Conservation (phyloP, 2,113 vertebrate species). For the Lycaon pictus region DNA sequence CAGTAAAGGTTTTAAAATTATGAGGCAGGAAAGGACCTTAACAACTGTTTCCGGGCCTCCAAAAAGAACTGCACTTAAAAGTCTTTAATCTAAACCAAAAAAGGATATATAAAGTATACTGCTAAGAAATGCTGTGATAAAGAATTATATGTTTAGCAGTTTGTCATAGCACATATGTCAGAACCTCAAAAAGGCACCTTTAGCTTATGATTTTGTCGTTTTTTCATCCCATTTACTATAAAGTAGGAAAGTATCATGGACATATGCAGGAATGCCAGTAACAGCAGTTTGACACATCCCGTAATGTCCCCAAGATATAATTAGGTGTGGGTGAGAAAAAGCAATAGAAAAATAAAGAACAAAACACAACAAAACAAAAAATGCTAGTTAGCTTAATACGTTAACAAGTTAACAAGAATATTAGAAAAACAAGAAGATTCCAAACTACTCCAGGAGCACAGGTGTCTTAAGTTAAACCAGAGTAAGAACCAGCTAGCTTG, state of each 20-base stretch:
- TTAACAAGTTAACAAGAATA: not conserved
- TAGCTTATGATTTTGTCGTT: not conserved
- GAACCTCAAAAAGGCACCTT: not conserved
- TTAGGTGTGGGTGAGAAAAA: not conserved
- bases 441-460: not conserved
- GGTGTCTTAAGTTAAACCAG: constrained; percentile 3
- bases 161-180: not conserved
- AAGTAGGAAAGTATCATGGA: not conserved
- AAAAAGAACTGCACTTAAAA: not conserved
- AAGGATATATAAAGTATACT: constrained; percentile 35
- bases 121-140: not conserved
- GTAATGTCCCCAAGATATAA: not conserved
- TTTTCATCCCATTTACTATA: not conserved
- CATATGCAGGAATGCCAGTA: not conserved
- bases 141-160: constrained; percentile 31
- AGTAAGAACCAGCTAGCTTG: not conserved
- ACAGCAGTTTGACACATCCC: not conserved
- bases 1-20: constrained; percentile 39
- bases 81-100: constrained; percentile 22
- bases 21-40: constrained; percentile 46
- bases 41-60: constrained; percentile 13
- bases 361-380: not conserved
- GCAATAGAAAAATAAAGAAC: not conserved
- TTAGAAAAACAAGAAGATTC: not conserved
- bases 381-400: not conserved